A percentile compares a stretch with the other conserved stretches of the same genome.
Conservation (phyloP, 2,888 invertebrate genomes). For the Ophonus ardosiacus region DNA sequence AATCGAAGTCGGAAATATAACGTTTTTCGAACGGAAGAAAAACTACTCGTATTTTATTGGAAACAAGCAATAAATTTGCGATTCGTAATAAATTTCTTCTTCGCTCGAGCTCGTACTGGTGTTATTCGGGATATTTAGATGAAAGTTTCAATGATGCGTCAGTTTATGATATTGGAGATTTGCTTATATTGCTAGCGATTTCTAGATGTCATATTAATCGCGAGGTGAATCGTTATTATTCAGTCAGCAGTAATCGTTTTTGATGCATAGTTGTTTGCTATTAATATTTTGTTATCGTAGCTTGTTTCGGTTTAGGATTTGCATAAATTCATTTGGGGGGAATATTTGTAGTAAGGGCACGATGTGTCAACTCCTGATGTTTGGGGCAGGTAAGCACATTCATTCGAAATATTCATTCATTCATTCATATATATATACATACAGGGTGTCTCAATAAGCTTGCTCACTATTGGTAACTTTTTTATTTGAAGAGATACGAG, state of each 20-base stretch:
- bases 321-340: not conserved
- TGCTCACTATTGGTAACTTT: too few species aligned
- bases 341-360: not conserved
- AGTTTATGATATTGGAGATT: not conserved
- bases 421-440: too few species aligned
- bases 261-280: slow-evolving; percentile 8
- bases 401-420: too few species aligned
- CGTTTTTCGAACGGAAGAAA: slow-evolving; percentile 7
- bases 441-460: too few species aligned
- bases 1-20: not conserved
- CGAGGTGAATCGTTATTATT: not conserved
- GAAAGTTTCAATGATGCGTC: not conserved
- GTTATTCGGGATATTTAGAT: not conserved
- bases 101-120: not conserved
- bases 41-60: slow-evolving; percentile 22
- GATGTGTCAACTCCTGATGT: not conserved
- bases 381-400: not conserved
- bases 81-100: slow-evolving; percentile 4
- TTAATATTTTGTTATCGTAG: slow-evolving; percentile 9
- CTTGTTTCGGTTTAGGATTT: slow-evolving; percentile 9
- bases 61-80: slow-evolving; percentile 14
- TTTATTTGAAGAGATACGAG: too few species aligned
- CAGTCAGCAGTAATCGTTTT: not conserved
- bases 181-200: not conserved
- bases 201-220: not conserved